Conservation (phyloP, 2,113 vertebrate species). For the Vulpes ferrilata region DNA sequence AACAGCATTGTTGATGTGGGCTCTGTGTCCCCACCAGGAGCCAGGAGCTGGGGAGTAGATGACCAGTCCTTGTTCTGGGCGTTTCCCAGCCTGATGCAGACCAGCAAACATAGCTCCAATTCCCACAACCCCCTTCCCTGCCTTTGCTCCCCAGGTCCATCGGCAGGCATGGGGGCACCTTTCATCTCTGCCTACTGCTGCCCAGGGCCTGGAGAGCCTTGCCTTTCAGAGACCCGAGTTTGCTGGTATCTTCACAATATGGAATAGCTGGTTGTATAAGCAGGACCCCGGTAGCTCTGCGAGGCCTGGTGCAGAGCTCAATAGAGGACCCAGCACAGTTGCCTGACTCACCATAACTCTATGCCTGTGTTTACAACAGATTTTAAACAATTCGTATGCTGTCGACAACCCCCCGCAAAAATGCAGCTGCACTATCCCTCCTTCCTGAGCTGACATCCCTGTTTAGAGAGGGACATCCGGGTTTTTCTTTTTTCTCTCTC, state of each 20-base stretch:
- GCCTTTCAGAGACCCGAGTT: background rate
- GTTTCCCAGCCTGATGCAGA: background rate
- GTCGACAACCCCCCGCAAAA: slow-evolving; percentile 80
- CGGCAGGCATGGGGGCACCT: too few relatives aligned
- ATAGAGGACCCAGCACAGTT: background rate
- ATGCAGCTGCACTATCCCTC: slow-evolving; percentile 86
- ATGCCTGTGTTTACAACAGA: slow-evolving; percentile 79
- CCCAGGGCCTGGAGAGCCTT: background rate
- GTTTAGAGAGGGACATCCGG: slow-evolving; percentile 89
- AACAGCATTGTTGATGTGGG: accelerated
- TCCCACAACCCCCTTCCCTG: background rate
- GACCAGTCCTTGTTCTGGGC: background rate
- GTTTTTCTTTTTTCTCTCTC: slow-evolving; percentile 69
- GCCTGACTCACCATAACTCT: slow-evolving; percentile 65
- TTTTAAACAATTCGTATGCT: slow-evolving; percentile 78
- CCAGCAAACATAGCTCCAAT: background rate
- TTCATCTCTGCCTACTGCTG: background rate
- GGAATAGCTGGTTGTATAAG: background rate
- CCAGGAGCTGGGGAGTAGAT: background rate
- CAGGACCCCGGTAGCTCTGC: background rate
- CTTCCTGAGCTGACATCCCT: slow-evolving; percentile 87
- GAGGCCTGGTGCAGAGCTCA: background rate
- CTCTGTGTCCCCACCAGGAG: background rate
- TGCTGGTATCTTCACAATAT: background rate
- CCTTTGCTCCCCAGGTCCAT: background rate